These are phyloP conservation scores for Illadopsis cleaveri DNA, from an alignment of 2,113 vertebrate genomes.

Conservation along the genomic window DNA sequence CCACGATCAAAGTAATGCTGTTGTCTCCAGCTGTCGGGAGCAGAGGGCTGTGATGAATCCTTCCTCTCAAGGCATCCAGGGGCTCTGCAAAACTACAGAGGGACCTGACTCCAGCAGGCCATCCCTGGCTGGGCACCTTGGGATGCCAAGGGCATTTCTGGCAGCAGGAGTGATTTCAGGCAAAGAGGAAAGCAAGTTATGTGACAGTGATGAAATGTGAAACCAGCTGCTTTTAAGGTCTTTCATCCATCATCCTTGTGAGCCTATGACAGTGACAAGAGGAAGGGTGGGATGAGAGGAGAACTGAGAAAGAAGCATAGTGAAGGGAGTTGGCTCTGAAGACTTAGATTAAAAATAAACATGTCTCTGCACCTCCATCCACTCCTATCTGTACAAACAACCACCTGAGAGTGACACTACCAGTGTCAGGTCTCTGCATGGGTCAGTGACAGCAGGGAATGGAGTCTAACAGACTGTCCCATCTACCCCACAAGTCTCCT, in stretches of 20 bases:
- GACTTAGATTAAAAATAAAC: constrained; percentile 8
- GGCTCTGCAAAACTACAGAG: neutral
- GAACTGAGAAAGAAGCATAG: neutral
- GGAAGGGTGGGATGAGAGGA: neutral
- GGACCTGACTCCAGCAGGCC: neutral
- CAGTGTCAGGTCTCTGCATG: neutral
- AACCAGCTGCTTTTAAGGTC: constrained; percentile 47
- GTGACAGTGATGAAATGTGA: constrained; percentile 55
- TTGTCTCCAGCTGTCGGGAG: neutral
- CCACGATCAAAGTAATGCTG: fast-evolving
- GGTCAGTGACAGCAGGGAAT: neutral
- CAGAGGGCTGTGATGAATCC: neutral
- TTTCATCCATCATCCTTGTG: constrained; percentile 56
- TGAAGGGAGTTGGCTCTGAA: neutral
- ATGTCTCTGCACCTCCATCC: neutral
- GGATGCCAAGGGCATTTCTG: constrained; percentile 41
- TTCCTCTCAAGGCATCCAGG: neutral
- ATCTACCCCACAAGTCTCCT: neutral
- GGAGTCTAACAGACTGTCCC: neutral
- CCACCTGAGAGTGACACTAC: neutral
- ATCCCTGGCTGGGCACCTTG: neutral
- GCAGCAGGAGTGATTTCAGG: neutral
- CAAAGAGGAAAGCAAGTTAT: neutral
- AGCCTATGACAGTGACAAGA: constrained; percentile 35
- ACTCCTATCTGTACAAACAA: neutral